A percentile compares a stretch with the other conserved stretches of the same genome.
These are phyloP conservation scores for Drosophila putrida DNA, from an alignment of 2,888 invertebrate genomes.

Conservation along the genomic window DNA sequence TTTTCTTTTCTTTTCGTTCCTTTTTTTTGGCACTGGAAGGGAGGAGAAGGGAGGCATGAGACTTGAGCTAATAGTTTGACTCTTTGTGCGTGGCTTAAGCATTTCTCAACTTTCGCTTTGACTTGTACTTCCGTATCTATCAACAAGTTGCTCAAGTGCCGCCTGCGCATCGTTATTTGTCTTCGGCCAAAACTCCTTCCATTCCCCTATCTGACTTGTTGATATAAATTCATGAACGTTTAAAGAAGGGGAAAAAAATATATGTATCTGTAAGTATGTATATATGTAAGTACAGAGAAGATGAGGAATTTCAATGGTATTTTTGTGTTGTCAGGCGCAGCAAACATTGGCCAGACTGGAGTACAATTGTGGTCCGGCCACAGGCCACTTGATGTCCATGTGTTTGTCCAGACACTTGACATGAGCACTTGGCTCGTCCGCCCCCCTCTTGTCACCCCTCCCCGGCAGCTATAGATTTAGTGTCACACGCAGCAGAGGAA, in stretches of 20 bases:
- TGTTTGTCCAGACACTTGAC: conserved; percentile 79
- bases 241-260: conserved; percentile 10
- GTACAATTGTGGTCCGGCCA: conserved; percentile 31
- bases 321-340: conserved; percentile 63
- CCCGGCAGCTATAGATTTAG: conserved; percentile 52
- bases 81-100: conserved; percentile 48
- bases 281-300: neutral
- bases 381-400: conserved; percentile 71
- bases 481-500: conserved; percentile 66
- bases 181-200: conserved; percentile 30
- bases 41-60: neutral
- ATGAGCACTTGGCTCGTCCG: conserved; percentile 68
- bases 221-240: conserved; percentile 71
- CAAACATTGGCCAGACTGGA: conserved; percentile 50
- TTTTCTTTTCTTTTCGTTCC: neutral
- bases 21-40: conserved; percentile 2
- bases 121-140: conserved; percentile 75
- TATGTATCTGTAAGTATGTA: no score
- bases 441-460: conserved; percentile 1
- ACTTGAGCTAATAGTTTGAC: conserved; percentile 70
- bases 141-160: conserved; percentile 78
- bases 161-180: conserved; percentile 56
- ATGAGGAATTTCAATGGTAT: conserved; percentile 35
- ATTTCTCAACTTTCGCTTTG: conserved; percentile 60
- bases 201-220: conserved; percentile 53